These are phyloP conservation scores for Habrosyne pyritoides DNA, from an alignment of 2,888 invertebrate species.

Conservation along the genomic window DNA sequence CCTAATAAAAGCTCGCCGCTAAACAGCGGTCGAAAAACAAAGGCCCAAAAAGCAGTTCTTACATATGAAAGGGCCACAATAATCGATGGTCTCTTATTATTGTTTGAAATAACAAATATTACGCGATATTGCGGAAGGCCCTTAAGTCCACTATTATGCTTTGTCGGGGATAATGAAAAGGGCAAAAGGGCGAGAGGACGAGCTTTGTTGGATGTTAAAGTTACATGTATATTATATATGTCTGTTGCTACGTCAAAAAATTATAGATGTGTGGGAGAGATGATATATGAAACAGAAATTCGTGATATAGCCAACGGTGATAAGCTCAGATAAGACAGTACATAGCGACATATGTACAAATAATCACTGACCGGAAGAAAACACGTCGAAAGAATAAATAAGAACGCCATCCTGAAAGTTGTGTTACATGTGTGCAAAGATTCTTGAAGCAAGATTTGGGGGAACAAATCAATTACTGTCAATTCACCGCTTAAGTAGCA, in stretches of 20 bases:
- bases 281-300: neutral
- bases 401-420: slow-evolving; percentile 18
- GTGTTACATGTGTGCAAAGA: slow-evolving; percentile 32
- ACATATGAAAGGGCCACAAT: slow-evolving; percentile 54
- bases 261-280: neutral
- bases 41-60: slow-evolving; percentile 48
- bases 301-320: neutral
- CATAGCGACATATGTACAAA: neutral
- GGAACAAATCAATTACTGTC: slow-evolving; percentile 66
- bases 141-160: slow-evolving; percentile 33
- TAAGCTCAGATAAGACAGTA: neutral
- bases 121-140: slow-evolving; percentile 36
- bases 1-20: slow-evolving; percentile 66
- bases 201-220: slow-evolving; percentile 25
- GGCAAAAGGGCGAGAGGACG: slow-evolving; percentile 28
- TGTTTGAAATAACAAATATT: slow-evolving; percentile 59
- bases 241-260: neutral
- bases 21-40: slow-evolving; percentile 64
- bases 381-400: slow-evolving; percentile 1
- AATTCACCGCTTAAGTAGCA: slow-evolving; percentile 54
- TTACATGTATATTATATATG: slow-evolving; percentile 18
- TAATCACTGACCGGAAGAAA: slow-evolving; percentile 3
- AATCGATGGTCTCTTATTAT: slow-evolving; percentile 62
- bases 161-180: slow-evolving; percentile 36
- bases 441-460: slow-evolving; percentile 35